phyloP scores from a whole-genome alignment of 2,888 invertebrate species.

The Hirtodrosophila histrioides region DNA sequence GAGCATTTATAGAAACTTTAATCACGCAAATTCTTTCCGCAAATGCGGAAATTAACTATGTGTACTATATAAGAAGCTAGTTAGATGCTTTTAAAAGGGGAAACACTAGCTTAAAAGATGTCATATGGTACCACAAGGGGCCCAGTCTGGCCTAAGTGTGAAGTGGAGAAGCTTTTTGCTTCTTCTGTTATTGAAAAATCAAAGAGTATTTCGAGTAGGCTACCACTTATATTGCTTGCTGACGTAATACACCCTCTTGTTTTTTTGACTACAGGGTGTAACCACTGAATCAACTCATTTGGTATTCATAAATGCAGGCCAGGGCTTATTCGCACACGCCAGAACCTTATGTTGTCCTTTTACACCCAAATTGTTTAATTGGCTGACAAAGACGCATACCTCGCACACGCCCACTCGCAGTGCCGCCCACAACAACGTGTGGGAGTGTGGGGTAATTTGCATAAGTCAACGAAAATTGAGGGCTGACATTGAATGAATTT shows the following conservation, averaged over 20 bases:
- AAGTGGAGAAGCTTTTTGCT: too few species aligned
- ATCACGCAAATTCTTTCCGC: too few species aligned
- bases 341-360: slow-evolving; percentile 51
- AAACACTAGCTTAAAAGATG: too few species aligned
- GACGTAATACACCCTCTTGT: neutral
- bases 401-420: neutral
- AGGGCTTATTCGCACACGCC: slow-evolving; percentile 51
- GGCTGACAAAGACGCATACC: slow-evolving; percentile 60
- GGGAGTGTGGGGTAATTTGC: slow-evolving; percentile 53
- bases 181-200: too few species aligned
- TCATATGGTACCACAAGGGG: too few species aligned
- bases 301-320: slow-evolving; percentile 72
- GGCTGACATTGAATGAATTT: slow-evolving; percentile 75
- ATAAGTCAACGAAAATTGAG: slow-evolving; percentile 71
- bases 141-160: too few species aligned
- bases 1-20: too few species aligned
- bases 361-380: slow-evolving; percentile 74
- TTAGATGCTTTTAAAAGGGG: too few species aligned
- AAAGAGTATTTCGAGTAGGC: too few species aligned
- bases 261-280: slow-evolving; percentile 24
- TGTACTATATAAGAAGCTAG: too few species aligned
- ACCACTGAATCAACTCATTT: slow-evolving; percentile 61
- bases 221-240: neutral
- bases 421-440: slow-evolving; percentile 14
- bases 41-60: too few species aligned